These are phyloP conservation scores for Trissolcus brochymenae DNA, from an alignment of 2,888 invertebrate genomes.

Conservation along the genomic window DNA sequence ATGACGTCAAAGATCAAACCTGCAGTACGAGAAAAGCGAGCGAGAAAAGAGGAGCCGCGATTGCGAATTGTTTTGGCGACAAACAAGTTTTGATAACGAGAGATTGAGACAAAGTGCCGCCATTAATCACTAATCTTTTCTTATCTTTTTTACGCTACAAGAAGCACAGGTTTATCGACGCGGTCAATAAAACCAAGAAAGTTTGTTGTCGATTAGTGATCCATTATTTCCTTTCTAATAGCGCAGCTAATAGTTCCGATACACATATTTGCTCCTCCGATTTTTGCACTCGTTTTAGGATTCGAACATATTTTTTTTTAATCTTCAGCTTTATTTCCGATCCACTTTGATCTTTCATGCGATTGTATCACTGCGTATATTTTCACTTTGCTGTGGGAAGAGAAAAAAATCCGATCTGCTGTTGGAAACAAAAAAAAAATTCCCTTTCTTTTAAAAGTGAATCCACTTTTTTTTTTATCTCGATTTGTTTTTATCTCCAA, in stretches of 20 bases:
- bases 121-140: conserved; percentile 39
- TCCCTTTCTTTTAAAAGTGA: no score
- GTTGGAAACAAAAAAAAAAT: neutral
- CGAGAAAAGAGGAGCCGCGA: neutral
- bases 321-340: conserved; percentile 40
- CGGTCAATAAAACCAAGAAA: conserved; percentile 49
- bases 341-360: conserved; percentile 19
- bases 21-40: neutral
- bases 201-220: conserved; percentile 47
- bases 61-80: conserved; percentile 20
- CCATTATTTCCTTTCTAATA: conserved; percentile 51
- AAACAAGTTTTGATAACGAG: conserved; percentile 44
- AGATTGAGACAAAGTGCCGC: conserved; percentile 24
- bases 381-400: conserved; percentile 14
- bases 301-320: conserved; percentile 1
- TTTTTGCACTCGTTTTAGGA: conserved; percentile 26
- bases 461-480: no score
- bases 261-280: conserved; percentile 24
- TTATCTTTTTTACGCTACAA: conserved; percentile 39
- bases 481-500: no score
- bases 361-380: conserved; percentile 18
- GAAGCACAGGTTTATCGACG: conserved; percentile 40
- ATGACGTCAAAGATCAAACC: conserved; percentile 33
- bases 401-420: neutral
- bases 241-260: conserved; percentile 22